A percentile compares a stretch with the other conserved stretches of the same genome.
These are phyloP conservation scores for Urocyon cinereoargenteus DNA, from an alignment of 2,797 vertebrate species.

Conservation along the genomic window DNA sequence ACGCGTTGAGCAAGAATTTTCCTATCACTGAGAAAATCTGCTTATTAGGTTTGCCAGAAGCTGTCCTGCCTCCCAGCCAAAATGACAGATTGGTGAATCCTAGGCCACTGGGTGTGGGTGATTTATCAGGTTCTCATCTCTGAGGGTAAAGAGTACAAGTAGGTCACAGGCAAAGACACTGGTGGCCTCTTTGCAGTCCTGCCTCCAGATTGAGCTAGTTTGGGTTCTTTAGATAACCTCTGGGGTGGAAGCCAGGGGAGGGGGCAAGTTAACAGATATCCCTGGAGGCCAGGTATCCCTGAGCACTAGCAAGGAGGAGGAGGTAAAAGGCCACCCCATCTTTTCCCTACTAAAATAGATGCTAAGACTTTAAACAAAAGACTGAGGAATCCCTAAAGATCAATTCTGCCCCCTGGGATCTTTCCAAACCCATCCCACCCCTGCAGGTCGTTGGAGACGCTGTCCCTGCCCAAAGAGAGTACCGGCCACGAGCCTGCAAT, in stretches of 20 bases:
- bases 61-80: background rate
- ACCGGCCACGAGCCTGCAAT: background rate
- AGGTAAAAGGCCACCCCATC: background rate
- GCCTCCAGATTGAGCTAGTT: background rate
- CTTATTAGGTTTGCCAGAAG: slow-evolving; percentile 18
- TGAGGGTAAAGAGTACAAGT: background rate
- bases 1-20: slow-evolving; percentile 19
- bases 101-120: background rate
- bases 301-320: background rate
- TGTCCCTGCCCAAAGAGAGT: fast-evolving
- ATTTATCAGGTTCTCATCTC: background rate
- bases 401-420: background rate
- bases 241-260: fast-evolving
- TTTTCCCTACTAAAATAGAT: background rate
- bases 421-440: background rate
- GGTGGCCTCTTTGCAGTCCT: background rate
- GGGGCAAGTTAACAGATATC: background rate
- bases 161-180: background rate
- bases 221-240: background rate
- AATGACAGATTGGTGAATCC: background rate
- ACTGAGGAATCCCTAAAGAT: background rate
- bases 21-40: slow-evolving; percentile 55
- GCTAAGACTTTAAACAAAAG: background rate
- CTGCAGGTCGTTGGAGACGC: fast-evolving
- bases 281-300: background rate